Percentiles rank a stretch among this genome's conserved stretches.
These are phyloP conservation scores for Hipposideros larvatus DNA, from an alignment of 2,797 vertebrate genomes.

Conservation along the genomic window DNA sequence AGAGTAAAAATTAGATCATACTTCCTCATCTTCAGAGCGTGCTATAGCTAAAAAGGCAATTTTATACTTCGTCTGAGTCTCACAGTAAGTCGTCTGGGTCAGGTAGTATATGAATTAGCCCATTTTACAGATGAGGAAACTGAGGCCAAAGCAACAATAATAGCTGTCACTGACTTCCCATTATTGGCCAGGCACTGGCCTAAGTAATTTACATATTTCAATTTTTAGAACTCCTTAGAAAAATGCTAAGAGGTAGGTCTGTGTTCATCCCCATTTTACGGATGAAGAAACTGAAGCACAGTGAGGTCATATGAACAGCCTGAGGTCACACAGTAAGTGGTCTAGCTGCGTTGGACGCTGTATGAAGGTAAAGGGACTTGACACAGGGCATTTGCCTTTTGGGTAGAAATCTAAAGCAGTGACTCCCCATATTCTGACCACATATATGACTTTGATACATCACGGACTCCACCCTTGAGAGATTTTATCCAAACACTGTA, in stretches of 20 bases:
- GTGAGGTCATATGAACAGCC: not conserved
- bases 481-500: not conserved
- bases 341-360: not conserved
- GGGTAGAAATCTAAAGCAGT: slow-evolving; percentile 40
- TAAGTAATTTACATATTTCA: not conserved
- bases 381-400: not conserved
- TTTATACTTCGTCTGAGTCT: not conserved
- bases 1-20: slow-evolving; percentile 23
- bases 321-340: not conserved
- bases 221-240: not conserved
- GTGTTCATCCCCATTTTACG: not conserved
- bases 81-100: not conserved
- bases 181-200: not conserved
- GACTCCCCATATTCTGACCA: not conserved
- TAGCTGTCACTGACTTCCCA: not conserved
- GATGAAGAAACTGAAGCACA: not conserved
- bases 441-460: not conserved
- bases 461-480: not conserved
- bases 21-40: not conserved
- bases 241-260: not conserved
- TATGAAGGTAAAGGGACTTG: not conserved
- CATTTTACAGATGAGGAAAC: not conserved
- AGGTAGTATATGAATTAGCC: not conserved
- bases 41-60: not conserved
- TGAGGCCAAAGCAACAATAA: not conserved